Conservation (phyloP, 2,888 invertebrate genomes). For the Drosophila nigritarsus region DNA sequence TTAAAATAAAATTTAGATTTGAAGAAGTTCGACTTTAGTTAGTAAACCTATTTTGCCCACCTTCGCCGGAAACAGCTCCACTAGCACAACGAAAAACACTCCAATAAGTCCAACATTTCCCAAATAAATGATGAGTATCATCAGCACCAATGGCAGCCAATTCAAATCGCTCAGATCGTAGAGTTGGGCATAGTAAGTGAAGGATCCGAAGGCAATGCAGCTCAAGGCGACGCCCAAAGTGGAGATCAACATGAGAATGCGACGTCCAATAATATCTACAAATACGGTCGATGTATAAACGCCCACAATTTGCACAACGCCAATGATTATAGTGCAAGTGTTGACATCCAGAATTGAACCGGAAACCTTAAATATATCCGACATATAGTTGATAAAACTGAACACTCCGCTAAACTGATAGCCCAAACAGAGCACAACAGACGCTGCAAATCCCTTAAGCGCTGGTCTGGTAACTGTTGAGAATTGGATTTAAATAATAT, state of each 20-base stretch:
- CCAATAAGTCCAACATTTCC: constrained; percentile 81
- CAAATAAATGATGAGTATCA: constrained; percentile 79
- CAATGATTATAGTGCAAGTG: constrained; percentile 81
- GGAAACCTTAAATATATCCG: constrained; percentile 79
- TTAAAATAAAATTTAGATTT: background rate
- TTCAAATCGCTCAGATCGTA: constrained; percentile 61
- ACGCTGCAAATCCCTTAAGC: constrained; percentile 68
- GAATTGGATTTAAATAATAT: background rate
- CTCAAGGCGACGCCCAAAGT: constrained; percentile 74
- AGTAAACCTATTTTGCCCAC: constrained; percentile 46
- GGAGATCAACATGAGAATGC: constrained; percentile 79
- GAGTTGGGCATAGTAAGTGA: constrained; percentile 58
- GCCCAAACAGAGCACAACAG: constrained; percentile 66
- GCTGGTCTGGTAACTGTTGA: constrained; percentile 70
- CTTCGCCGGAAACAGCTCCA: constrained; percentile 83
- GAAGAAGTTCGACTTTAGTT: background rate
- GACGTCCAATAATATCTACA: constrained; percentile 81
- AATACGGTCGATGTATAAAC: constrained; percentile 77
- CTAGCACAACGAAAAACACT: constrained; percentile 79
- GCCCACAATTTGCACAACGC: constrained; percentile 80
- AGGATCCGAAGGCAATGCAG: constrained; percentile 73
- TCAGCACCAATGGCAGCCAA: constrained; percentile 79
- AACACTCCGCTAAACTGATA: constrained; percentile 81
- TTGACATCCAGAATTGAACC: constrained; percentile 79
- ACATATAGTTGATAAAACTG: constrained; percentile 82